These are phyloP conservation scores for Pelusios castaneus DNA, from an alignment of 2,113 vertebrate species.

Conservation along the genomic window DNA sequence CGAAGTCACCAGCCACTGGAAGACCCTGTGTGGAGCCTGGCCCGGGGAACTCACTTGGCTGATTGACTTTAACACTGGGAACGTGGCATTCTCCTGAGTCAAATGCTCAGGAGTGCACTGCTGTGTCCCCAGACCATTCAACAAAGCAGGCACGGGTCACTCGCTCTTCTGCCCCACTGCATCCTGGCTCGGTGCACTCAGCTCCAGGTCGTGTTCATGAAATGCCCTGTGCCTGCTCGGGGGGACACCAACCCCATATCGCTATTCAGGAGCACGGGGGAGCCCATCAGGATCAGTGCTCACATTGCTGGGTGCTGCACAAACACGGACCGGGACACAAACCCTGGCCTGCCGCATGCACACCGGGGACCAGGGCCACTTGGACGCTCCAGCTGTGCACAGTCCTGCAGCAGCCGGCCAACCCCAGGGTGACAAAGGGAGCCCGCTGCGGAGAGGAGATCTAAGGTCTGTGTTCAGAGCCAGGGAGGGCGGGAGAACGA, in stretches of 20 bases:
- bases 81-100: background rate
- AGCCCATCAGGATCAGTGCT: background rate
- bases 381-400: no score
- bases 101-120: background rate
- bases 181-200: background rate
- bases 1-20: background rate
- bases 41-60: background rate
- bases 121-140: background rate
- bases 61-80: background rate
- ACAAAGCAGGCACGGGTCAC: background rate
- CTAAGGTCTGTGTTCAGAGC: background rate
- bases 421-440: background rate
- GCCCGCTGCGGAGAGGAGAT: background rate
- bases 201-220: background rate
- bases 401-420: no score
- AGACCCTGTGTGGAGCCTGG: background rate
- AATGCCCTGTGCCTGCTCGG: background rate
- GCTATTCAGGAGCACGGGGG: background rate
- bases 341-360: no score
- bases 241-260: background rate
- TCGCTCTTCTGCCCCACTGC: background rate
- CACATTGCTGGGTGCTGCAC: no score
- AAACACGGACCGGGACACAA: no score
- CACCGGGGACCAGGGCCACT: no score
- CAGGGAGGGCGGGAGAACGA: background rate